These are phyloP conservation scores for Galeopterus variegatus DNA, from an alignment of 2,113 vertebrate species.

Conservation along the genomic window DNA sequence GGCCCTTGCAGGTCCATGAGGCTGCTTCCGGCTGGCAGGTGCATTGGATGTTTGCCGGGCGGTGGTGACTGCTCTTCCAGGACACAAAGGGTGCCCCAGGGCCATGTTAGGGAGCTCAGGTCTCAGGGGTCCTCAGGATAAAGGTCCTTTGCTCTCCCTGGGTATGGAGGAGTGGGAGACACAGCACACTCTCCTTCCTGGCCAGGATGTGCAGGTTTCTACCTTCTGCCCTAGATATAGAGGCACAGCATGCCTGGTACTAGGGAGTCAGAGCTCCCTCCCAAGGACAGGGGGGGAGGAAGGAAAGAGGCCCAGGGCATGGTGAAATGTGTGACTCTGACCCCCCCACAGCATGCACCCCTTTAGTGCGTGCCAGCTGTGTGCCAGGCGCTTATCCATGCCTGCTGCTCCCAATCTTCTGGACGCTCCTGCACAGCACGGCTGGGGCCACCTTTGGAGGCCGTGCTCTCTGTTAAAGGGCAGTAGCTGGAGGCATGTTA, in stretches of 20 bases:
- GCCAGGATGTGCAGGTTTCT: too few relatives aligned
- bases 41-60: not conserved
- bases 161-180: not conserved
- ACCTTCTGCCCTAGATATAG: not conserved
- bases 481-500: not conserved
- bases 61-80: not conserved
- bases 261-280: not conserved
- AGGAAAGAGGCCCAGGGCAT: too few relatives aligned
- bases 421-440: fast-evolving
- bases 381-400: not conserved
- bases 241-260: not conserved
- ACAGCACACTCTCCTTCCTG: not conserved
- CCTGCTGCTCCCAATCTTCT: not conserved
- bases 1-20: not conserved
- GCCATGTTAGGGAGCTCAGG: not conserved
- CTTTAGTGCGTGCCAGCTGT: not conserved
- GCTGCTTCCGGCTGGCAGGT: not conserved
- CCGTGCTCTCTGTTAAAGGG: not conserved
- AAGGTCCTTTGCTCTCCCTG: not conserved
- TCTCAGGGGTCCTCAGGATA: not conserved
- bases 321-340: not conserved
- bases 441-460: not conserved
- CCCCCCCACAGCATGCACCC: too few relatives aligned
- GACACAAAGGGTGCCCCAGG: not conserved
- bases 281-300: not conserved